Conservation (phyloP, 2,113 vertebrate genomes). For the Galbula dea region DNA sequence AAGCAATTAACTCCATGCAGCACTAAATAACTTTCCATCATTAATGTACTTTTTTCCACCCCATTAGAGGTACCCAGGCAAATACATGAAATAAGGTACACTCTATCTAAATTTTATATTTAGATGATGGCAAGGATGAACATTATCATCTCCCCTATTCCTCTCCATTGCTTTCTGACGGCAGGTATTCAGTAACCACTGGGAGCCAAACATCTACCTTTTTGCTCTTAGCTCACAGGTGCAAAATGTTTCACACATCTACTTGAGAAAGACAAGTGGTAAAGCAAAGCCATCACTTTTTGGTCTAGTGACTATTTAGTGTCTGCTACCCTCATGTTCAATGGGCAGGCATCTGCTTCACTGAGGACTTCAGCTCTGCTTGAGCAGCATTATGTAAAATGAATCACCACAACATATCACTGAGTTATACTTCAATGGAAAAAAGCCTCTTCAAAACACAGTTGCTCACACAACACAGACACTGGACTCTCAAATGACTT, state of each 20-base stretch:
- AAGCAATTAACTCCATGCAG: conserved; percentile 89
- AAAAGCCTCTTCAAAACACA: neutral
- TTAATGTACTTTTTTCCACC: conserved; percentile 84
- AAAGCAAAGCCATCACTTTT: neutral
- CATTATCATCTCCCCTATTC: fast-evolving
- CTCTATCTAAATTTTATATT: conserved; percentile 75
- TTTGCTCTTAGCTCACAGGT: neutral
- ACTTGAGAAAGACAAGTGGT: neutral
- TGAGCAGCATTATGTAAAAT: neutral
- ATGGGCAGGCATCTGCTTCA: neutral
- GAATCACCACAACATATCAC: neutral
- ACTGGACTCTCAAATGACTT: fast-evolving
- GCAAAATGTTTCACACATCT: neutral
- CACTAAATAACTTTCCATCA: conserved; percentile 90
- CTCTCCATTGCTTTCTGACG: neutral
- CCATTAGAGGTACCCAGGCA: conserved; percentile 79
- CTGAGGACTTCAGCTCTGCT: neutral
- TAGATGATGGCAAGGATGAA: neutral
- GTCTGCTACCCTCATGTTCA: neutral
- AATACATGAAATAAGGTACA: conserved; percentile 59
- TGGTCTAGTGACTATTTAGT: neutral
- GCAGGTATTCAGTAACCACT: neutral
- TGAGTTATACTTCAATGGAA: neutral
- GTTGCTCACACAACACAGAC: neutral
- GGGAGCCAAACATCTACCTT: fast-evolving